Evolutionary conservation across 2,888 invertebrate species (phyloP), one percentile per base, ranked within the genome.

Genomic region (Eulithis prunata): DNA sequence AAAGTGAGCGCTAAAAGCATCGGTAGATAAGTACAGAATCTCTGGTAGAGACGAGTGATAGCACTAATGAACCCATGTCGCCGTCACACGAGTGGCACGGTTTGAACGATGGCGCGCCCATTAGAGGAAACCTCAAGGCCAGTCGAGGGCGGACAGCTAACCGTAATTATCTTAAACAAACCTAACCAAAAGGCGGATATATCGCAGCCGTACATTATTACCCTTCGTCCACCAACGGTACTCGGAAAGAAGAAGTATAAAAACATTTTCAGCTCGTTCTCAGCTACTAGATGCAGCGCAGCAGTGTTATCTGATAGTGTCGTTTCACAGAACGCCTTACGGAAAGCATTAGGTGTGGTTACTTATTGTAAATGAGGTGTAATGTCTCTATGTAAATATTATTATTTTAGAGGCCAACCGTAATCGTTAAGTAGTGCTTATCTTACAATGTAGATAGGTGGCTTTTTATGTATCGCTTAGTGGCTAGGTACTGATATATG

Each of bases 31-130:
- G 80, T 78, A 75, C 78, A 80, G 84, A 83, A 87, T 87, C 89
- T 85, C 78, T 72, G 80, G 76, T 76, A 73, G 75, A 73, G 75
- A 73, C 78, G 75, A 81, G 85, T 86, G 91, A 91, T 91, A 90
- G 85, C 88, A 84, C 87, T 92, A 92, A 91, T 91, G 91, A 92
- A 91, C 87, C 87, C 86, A 84, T 90, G 91, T 90, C 76, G 83
- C 85, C 83, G 89, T 90, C 90, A 85, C 87, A 85, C 82, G 82
- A 84, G 82, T 87, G 83, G 88, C 86, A 85, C 86, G 83, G 82
- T 82, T 83, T 87, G 87, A 87, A 83, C 82, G 86, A 86, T 86
- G 85, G 81, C 76, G 76, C 75, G 79, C 87, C 66, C 85, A 87
- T 87, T 88, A 87, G 83, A 79, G 83, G 83, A 81, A 80, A 82